Conservation (phyloP, 2,888 invertebrate genomes). For the Eupithecia vulgata region DNA sequence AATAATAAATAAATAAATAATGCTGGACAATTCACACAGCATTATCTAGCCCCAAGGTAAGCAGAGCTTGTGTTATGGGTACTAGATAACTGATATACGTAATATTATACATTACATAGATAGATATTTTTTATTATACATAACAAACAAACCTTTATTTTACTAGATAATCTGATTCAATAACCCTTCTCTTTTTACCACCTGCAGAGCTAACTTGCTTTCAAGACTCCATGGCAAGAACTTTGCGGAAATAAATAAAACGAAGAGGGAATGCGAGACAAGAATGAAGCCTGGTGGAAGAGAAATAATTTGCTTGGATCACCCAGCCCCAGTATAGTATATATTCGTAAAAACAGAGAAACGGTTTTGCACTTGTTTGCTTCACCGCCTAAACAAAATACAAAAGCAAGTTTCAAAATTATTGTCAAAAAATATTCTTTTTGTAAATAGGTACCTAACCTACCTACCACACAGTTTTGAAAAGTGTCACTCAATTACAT, state of each 20-base stretch:
- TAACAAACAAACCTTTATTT: background rate
- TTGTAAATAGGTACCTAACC: too few species aligned
- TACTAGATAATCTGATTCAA: background rate
- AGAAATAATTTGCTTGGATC: conserved; percentile 54
- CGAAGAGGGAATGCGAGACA: conserved; percentile 53
- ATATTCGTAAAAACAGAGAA: background rate
- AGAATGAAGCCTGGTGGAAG: conserved; percentile 52
- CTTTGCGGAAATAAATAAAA: conserved; percentile 64
- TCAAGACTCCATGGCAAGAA: conserved; percentile 43
- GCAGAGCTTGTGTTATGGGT: too few species aligned
- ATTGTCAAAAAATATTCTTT: too few species aligned
- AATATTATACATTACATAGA: too few species aligned
- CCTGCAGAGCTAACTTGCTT: background rate
- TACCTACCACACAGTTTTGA: too few species aligned
- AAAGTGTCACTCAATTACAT: too few species aligned
- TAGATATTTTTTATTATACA: too few species aligned
- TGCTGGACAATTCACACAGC: too few species aligned
- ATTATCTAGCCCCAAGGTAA: too few species aligned
- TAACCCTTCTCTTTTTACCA: background rate
- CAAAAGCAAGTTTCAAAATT: background rate
- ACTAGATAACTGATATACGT: too few species aligned
- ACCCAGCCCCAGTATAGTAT: conserved; percentile 41
- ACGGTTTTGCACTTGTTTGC: background rate
- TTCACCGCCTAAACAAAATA: background rate
- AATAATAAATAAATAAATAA: background rate